phyloP scores from a whole-genome alignment of 2,113 vertebrate genomes.

The Ramphastos sulfuratus region DNA sequence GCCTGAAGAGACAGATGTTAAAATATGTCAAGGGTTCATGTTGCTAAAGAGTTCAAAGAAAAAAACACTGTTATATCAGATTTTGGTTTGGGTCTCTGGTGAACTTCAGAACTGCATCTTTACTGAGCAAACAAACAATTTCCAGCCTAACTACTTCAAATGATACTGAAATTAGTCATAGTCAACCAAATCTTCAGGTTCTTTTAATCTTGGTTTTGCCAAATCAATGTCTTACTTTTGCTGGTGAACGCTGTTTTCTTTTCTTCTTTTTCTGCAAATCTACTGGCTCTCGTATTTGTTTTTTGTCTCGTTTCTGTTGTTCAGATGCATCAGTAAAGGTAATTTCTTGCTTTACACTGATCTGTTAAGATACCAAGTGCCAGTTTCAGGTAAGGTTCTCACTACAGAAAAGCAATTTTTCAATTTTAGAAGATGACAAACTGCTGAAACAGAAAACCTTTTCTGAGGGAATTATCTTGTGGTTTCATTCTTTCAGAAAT shows the following conservation, averaged over 20 bases:
- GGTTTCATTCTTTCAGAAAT: slow-evolving; percentile 65
- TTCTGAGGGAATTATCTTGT: slow-evolving; percentile 60
- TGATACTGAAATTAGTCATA: slow-evolving; percentile 70
- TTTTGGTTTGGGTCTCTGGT: slow-evolving; percentile 63
- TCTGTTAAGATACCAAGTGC: slow-evolving; percentile 82
- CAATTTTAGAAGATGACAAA: slow-evolving; percentile 72
- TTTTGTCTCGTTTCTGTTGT: slow-evolving; percentile 91
- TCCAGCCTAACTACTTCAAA: slow-evolving; percentile 68
- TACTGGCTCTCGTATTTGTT: slow-evolving; percentile 86
- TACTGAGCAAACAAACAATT: slow-evolving; percentile 71
- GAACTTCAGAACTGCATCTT: slow-evolving; percentile 67
- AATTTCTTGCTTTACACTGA: slow-evolving; percentile 97
- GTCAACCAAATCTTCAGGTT: slow-evolving; percentile 67
- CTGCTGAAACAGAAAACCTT: slow-evolving; percentile 67
- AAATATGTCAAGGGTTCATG: slow-evolving; percentile 62
- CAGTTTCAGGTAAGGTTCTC: slow-evolving; percentile 75
- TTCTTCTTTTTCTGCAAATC: slow-evolving; percentile 97
- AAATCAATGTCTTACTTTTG: slow-evolving; percentile 88
- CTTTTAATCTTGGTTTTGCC: slow-evolving; percentile 67
- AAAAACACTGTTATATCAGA: slow-evolving; percentile 62
- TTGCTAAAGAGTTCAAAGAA: slow-evolving; percentile 69
- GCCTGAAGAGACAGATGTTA: slow-evolving; percentile 64
- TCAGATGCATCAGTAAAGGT: slow-evolving; percentile 89
- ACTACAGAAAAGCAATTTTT: slow-evolving; percentile 67
- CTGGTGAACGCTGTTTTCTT: slow-evolving; percentile 96